These are phyloP conservation scores for Drosophila leonis DNA, from an alignment of 2,888 invertebrate species.

Conservation along the genomic window DNA sequence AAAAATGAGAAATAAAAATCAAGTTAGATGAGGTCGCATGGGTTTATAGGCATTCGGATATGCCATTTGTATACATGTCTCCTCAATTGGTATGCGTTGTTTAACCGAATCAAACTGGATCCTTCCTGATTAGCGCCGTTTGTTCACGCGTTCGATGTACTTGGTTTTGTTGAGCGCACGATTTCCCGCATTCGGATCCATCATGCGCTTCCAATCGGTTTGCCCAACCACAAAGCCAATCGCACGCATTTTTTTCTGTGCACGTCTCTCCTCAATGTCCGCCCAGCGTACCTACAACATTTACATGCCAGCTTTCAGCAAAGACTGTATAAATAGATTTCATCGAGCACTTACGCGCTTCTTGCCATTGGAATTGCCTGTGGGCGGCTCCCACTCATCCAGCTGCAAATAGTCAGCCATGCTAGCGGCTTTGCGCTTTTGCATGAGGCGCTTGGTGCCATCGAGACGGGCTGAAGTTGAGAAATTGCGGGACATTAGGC, in stretches of 20 bases:
- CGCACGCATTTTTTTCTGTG: conserved; percentile 96
- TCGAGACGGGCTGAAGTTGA: conserved; percentile 94
- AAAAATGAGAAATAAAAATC: not conserved
- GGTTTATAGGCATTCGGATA: not conserved
- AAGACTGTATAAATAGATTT: not conserved
- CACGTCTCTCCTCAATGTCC: conserved; percentile 96
- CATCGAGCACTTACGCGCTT: conserved; percentile 91
- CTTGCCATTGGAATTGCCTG: conserved; percentile 89
- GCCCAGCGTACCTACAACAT: conserved; percentile 96
- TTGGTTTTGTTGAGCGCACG: conserved; percentile 97
- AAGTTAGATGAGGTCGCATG: not conserved
- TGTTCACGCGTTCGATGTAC: conserved; percentile 91
- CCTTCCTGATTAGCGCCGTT: conserved; percentile 53
- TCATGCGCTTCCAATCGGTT: conserved; percentile 98
- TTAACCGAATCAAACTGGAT: not conserved
- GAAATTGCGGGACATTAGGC: not conserved
- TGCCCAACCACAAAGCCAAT: conserved; percentile 99
- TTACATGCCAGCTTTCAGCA: not conserved
- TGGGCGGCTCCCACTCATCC: conserved; percentile 90
- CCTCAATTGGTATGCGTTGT: not conserved
- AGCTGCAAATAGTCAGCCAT: conserved; percentile 96
- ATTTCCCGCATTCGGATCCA: conserved; percentile 95
- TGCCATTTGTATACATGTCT: not conserved
- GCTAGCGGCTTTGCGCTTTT: conserved; percentile 87
- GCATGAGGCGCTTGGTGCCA: conserved; percentile 91